These are phyloP conservation scores for Pelecanoides urinatrix DNA, from an alignment of 2,113 vertebrate species.

Conservation along the genomic window DNA sequence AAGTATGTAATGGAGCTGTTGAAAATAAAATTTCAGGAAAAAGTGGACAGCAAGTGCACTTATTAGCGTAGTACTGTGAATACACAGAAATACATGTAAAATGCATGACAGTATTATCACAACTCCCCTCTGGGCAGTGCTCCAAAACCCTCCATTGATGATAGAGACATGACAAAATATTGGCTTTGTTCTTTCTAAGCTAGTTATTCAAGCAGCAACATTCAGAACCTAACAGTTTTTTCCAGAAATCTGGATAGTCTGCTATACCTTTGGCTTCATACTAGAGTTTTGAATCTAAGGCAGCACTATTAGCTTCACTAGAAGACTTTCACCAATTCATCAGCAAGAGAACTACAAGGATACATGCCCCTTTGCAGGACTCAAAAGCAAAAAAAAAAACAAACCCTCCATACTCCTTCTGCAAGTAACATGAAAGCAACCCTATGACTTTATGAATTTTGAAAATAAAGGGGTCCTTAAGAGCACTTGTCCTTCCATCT, in stretches of 20 bases:
- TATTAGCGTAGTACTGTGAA: not conserved
- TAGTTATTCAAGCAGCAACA: not conserved
- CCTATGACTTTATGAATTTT: not conserved
- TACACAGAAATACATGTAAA: not conserved
- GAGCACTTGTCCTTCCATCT: not conserved
- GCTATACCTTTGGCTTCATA: not conserved
- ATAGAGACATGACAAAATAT: not conserved
- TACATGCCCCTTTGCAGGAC: not conserved
- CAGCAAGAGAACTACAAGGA: not conserved
- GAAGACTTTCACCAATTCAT: not conserved
- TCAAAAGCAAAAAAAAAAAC: not conserved
- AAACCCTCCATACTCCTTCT: not conserved
- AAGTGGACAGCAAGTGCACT: not conserved
- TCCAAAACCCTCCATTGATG: not conserved
- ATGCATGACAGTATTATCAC: not conserved
- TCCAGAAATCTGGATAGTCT: not conserved
- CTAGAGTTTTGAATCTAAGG: not conserved
- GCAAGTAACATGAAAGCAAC: not conserved
- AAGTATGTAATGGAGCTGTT: not conserved
- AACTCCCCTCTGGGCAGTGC: not conserved
- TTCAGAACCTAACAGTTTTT: not conserved
- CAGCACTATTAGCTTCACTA: not conserved
- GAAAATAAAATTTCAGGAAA: not conserved
- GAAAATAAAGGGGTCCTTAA: not conserved
- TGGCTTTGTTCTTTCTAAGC: not conserved